phyloP scores from a whole-genome alignment of 2,888 invertebrate species.

The Drosophila suboccidentalis region DNA sequence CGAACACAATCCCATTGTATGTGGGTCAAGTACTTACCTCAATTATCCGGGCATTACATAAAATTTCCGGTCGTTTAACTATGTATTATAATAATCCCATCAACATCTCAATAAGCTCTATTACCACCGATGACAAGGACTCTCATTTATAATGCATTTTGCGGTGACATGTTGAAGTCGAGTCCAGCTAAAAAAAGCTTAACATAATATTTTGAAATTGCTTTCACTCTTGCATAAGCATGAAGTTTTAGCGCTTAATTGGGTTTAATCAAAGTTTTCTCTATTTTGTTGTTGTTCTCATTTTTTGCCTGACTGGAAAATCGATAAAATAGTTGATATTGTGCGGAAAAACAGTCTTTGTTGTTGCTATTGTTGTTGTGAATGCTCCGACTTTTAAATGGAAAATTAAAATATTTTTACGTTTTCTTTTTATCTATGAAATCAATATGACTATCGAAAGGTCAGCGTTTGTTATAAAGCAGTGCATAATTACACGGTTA shows the following conservation, averaged over 20 bases:
- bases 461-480: slow-evolving; percentile 18
- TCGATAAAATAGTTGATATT: slow-evolving; percentile 44
- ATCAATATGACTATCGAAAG: slow-evolving; percentile 32
- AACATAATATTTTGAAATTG: slow-evolving; percentile 25
- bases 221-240: slow-evolving; percentile 10
- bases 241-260: slow-evolving; percentile 12
- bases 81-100: slow-evolving; percentile 16
- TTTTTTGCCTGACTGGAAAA: slow-evolving; percentile 24
- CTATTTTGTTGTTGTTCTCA: background rate
- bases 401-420: slow-evolving; percentile 49
- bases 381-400: slow-evolving; percentile 45
- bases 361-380: slow-evolving; percentile 29
- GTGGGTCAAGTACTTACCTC: slow-evolving; percentile 60
- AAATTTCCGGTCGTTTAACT: slow-evolving; percentile 25
- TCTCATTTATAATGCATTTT: slow-evolving; percentile 50
- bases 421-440: slow-evolving; percentile 9
- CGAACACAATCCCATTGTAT: slow-evolving; percentile 15
- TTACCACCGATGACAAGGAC: slow-evolving; percentile 40
- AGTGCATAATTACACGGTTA: background rate
- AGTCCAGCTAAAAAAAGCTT: slow-evolving; percentile 1
- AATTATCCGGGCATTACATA: slow-evolving; percentile 50
- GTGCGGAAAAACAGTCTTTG: background rate
- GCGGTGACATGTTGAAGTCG: slow-evolving; percentile 33
- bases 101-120: slow-evolving; percentile 54
- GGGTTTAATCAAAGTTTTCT: slow-evolving; percentile 9